Base-by-base conservation (phyloP, 2,797 vertebrate genomes). In the Erethizon dorsatum region DNA sequence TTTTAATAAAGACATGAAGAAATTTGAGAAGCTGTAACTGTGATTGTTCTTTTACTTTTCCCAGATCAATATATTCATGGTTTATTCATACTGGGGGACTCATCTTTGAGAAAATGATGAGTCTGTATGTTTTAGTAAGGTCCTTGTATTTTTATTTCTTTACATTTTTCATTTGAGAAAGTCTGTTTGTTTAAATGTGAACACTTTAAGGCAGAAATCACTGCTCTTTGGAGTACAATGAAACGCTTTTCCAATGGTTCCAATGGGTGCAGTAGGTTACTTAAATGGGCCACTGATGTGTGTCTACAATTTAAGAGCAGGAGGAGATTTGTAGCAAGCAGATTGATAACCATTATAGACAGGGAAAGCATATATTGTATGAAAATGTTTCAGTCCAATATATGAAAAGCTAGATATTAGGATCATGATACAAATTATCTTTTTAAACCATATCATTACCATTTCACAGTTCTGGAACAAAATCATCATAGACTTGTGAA, bases 211-310 rank as follows among this genome's bases (percentile, higher is more conserved):
- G 45, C 67, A 96, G 94, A 93, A 95, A 97, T 93, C 84, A 95
- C 75, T 89, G 83, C 71, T 88, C 90, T 96, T 95, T 93, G 79
- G 95, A 93, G 97, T 83, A 95, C 41, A 97, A 85, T 97, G 96
- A 95, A 94, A 92, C 95, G 83, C 77, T 86, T 95, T 96, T 87
- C 41, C 54, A 91, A 1, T 96, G 54, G 33, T 97, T 97, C 96
- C 95, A 96, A 28, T 15, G 96, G 92, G 88, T 96, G 50, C 56
- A 84, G 88, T 91, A 93, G 67, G 85, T 97, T 90, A 95, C 92
- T 94, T 93, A 97, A 96, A 97, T 95, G 73, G 75, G 45, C 75
- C 2, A 3, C 88, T 95, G 54, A 94, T 96, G 75, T 91, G 45
- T 91, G 59, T 88, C 78, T 82, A 24, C 10, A 69, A 45, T 89